Evolutionary conservation across 2,113 vertebrate species (phyloP).

Genomic region (Tragelaphus scriptus): DNA sequence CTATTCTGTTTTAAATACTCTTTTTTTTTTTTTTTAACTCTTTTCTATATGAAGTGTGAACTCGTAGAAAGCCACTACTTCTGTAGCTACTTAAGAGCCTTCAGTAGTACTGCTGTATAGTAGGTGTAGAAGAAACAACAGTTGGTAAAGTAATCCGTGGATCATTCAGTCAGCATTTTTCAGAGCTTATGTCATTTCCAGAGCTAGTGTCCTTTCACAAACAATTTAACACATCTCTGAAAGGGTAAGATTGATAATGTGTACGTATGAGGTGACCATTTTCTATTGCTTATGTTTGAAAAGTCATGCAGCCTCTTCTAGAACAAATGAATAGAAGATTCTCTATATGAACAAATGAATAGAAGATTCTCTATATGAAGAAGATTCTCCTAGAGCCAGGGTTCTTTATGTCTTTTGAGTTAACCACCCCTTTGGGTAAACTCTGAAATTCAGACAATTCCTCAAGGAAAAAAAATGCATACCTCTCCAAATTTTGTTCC

Average conservation of each 20-base stretch:
- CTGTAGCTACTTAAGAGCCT: not conserved
- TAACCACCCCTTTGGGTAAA: not conserved
- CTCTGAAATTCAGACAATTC: not conserved
- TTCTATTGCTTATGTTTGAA: not conserved
- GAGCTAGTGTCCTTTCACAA: not conserved
- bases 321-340: not conserved
- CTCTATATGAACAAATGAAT: not conserved
- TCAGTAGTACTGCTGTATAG: accelerated
- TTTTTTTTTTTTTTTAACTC: not conserved
- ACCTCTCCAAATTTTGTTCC: not conserved
- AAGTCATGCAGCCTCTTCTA: not conserved
- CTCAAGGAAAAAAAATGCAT: not conserved
- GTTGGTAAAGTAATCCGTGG: not conserved
- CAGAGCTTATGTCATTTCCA: not conserved
- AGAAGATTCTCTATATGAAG: not conserved
- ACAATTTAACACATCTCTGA: not conserved
- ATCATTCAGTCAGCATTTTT: not conserved
- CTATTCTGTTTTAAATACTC: not conserved
- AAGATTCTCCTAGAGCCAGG: not conserved
- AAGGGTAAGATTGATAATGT: not conserved
- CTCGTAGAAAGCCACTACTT: not conserved
- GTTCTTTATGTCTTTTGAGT: not conserved
- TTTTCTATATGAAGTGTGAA: not conserved
- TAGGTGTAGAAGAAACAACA: not conserved
- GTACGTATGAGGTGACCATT: not conserved